Base-by-base conservation (phyloP, 2,113 vertebrate species). In the Paedocypris sp. region DNA sequence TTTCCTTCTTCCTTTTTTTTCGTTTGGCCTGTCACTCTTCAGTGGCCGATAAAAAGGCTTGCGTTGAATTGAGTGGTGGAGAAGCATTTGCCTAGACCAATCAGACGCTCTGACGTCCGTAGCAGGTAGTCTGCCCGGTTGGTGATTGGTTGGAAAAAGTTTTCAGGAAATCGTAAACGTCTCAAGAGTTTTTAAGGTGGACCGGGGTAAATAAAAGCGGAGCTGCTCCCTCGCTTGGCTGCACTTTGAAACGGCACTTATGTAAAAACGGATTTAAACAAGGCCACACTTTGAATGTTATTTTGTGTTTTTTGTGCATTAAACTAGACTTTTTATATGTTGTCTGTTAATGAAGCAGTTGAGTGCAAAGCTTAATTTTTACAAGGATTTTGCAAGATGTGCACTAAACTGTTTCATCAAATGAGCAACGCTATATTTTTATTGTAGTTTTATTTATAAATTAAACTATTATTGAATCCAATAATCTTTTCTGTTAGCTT, bases 21-120 rank as follows among this genome's bases (percentile, higher is more conserved):
- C 63, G 51, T 52, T 45, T 29, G 8, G 68, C 53, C 53, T 74
- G 72, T 74, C 72, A 72, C 58, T 74, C 62, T 72, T 33, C 58
- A 51, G 29, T 60, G 54, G 50, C 60, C 62, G 47, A 31, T 46
- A 53, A 57, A 28, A 25, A 11, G 11, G 13, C 45, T 26, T 38
- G 39, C 25, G 8, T n/a, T 32, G 19, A 39, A 19, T 15, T 8
- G 52, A 31, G 13, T 48, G 38, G 23, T 56, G 28, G 61, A 29
- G 11, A 9, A 12, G 42, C 32, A 10, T 18, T 6, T n/a, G 26
- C 7, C 6, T 5, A 3, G 41, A 51, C 70, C 65, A 75, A 73
- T 62, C 62, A 52, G 33, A n/a, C 31, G 51, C 29, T 22, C 15
- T 2, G 2, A 5, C 16, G 6, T 3, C 2, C 20, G 26, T 29